phyloP scores from a whole-genome alignment of 2,797 vertebrate species.

The Chiroxiphia lanceolata region DNA sequence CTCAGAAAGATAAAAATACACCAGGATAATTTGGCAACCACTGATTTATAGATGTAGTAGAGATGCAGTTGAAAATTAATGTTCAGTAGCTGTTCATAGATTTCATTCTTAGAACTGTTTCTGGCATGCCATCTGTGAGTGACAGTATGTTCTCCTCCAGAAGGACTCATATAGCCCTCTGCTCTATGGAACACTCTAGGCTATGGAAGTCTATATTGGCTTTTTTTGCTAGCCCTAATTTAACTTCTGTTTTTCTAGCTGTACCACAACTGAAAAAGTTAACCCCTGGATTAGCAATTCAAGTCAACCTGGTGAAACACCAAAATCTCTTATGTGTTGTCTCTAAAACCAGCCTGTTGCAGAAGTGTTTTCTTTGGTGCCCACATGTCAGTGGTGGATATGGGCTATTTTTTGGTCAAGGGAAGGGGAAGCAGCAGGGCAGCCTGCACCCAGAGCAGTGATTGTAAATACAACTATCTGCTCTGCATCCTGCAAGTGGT shows the following conservation, averaged over 20 bases:
- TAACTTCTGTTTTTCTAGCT: not conserved
- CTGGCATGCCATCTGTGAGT: not conserved
- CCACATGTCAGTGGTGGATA: fast-evolving
- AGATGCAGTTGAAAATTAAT: constrained; percentile 19
- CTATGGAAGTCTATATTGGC: not conserved
- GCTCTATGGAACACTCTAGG: not conserved
- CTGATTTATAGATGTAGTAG: not conserved
- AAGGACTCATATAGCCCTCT: not conserved
- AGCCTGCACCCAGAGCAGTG: not conserved
- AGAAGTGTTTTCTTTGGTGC: not conserved
- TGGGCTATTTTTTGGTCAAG: not conserved
- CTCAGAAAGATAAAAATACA: constrained; percentile 28
- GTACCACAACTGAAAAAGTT: not conserved
- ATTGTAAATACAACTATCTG: not conserved
- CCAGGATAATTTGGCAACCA: constrained; percentile 12
- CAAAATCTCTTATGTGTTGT: fast-evolving
- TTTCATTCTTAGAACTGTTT: constrained; percentile 17
- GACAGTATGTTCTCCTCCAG: not conserved
- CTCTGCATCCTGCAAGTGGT: not conserved
- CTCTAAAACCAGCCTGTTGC: not conserved
- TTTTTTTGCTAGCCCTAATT: not conserved
- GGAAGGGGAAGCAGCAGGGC: not conserved
- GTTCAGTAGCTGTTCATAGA: constrained; percentile 1
- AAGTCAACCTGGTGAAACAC: not conserved
- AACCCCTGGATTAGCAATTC: not conserved